Percentiles rank a stretch among this genome's conserved stretches.
phyloP scores from a whole-genome alignment of 2,113 vertebrate species.

The Calypte anna region DNA sequence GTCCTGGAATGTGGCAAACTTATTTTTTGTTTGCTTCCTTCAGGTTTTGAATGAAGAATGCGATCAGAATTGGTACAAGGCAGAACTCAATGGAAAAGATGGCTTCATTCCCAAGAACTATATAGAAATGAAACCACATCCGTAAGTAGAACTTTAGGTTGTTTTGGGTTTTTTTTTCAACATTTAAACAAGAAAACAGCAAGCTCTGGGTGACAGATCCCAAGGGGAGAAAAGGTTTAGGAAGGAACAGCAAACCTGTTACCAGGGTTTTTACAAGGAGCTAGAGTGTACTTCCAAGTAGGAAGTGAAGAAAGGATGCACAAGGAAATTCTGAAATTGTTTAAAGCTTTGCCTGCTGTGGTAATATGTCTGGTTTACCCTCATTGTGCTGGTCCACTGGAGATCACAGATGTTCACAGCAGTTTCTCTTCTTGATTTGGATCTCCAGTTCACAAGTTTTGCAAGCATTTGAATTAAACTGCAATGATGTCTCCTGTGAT shows the following conservation, averaged over 20 bases:
- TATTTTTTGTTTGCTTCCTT: neutral
- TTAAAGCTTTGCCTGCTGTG: neutral
- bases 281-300: neutral
- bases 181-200: neutral
- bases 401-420: neutral
- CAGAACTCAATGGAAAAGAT: constrained; percentile 95
- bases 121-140: constrained; percentile 98
- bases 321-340: neutral
- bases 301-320: neutral
- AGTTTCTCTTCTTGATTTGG: neutral
- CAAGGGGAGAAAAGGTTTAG: neutral
- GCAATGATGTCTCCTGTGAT: neutral
- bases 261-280: neutral
- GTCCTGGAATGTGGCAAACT: neutral
- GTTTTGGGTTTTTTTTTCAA: neutral
- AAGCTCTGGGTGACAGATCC: neutral
- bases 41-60: constrained; percentile 98
- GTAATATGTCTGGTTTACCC: neutral
- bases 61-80: constrained; percentile 97
- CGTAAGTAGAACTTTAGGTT: constrained; percentile 82
- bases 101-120: constrained; percentile 99
- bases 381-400: neutral
- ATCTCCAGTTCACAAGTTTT: neutral
- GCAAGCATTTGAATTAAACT: neutral
- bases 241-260: neutral